phyloP scores from a whole-genome alignment of 2,797 vertebrate species.

The Brachymystax lenok region DNA sequence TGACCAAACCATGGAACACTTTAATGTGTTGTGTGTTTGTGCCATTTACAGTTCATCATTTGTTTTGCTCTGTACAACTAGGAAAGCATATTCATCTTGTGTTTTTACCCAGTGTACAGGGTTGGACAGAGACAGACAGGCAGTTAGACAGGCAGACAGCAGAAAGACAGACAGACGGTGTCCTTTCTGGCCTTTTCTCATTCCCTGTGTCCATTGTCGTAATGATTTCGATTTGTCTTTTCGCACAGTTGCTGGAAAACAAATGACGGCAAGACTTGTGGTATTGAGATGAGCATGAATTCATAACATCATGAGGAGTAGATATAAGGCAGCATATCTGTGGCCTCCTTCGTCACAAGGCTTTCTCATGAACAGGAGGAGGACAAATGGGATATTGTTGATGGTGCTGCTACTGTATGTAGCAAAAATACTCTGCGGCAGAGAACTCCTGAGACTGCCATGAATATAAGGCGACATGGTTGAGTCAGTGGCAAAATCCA shows the following conservation, averaged over 20 bases:
- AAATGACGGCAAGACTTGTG: background rate
- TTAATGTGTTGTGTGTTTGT: no score
- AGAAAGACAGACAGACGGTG: background rate
- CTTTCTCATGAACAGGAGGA: background rate
- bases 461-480: background rate
- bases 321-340: slow-evolving; percentile 28
- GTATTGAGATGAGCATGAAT: background rate
- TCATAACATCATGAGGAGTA: slow-evolving; percentile 1
- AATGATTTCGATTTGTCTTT: background rate
- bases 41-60: no score
- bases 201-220: background rate
- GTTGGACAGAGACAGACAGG: no score
- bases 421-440: background rate
- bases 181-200: background rate
- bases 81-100: no score
- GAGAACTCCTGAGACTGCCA: background rate
- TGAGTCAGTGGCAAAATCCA: background rate
- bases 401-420: background rate
- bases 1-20: background rate
- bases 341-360: background rate
- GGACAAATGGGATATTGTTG: background rate
- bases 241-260: background rate
- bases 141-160: background rate
- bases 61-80: no score
- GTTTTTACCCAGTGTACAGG: background rate